These are phyloP conservation scores for Anastrepha ludens DNA, from an alignment of 1,140 invertebrate genomes.

Conservation along the genomic window DNA sequence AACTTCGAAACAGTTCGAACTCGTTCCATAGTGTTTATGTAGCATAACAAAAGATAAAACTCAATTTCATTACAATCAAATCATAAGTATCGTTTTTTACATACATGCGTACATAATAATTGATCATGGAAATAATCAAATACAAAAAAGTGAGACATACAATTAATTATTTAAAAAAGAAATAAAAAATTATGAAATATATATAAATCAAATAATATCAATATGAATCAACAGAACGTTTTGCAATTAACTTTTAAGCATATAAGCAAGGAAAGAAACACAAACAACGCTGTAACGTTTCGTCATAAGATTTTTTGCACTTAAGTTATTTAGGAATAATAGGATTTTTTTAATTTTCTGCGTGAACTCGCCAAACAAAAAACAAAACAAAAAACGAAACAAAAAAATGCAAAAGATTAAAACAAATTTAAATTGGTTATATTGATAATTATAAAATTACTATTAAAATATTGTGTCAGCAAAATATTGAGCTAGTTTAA, in stretches of 20 bases:
- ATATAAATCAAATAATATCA: neutral
- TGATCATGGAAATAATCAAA: neutral
- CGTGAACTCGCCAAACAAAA: slow-evolving; percentile 45
- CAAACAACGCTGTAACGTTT: slow-evolving; percentile 47
- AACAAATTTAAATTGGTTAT: slow-evolving; percentile 51
- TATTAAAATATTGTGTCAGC: slow-evolving; percentile 12
- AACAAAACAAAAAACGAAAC: neutral
- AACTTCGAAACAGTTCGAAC: neutral
- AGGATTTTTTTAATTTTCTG: slow-evolving; percentile 46
- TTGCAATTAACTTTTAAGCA: slow-evolving; percentile 37
- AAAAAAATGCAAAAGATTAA: slow-evolving; percentile 12
- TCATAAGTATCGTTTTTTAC: neutral
- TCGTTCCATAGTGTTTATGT: neutral
- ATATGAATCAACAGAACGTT: neutral
- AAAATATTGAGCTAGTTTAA: slow-evolving; percentile 36
- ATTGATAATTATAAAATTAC: neutral
- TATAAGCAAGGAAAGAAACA: slow-evolving; percentile 48
- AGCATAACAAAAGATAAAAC: neutral
- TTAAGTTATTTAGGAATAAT: slow-evolving; percentile 43
- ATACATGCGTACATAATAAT: neutral
- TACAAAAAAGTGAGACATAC: slow-evolving; percentile 1
- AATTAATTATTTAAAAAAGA: slow-evolving; percentile 1
- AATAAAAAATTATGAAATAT: neutral
- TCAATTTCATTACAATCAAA: slow-evolving; percentile 3
- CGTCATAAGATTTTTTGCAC: slow-evolving; percentile 43